Conservation (phyloP, 2,113 vertebrate species). For the Axis porcinus region DNA sequence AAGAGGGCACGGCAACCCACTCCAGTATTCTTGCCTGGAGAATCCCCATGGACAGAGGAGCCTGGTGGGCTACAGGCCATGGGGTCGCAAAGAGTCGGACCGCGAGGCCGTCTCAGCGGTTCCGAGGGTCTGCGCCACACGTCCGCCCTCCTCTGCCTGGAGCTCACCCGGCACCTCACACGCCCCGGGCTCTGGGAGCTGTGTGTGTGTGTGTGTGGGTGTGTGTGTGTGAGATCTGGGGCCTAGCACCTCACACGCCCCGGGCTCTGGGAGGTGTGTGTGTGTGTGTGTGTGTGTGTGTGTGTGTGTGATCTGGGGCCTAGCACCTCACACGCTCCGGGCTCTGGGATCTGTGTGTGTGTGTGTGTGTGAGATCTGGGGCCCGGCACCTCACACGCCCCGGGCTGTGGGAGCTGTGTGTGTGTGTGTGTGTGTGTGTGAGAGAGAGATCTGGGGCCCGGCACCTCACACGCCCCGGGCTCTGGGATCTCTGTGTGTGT, state of each 20-base stretch:
- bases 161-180: rapidly evolving
- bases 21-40: not conserved
- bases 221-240: not conserved
- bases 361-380: no score
- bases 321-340: rapidly evolving
- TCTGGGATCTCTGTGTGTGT: no score
- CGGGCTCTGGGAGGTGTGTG: not conserved
- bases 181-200: not conserved
- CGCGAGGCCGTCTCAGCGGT: not conserved
- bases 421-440: no score
- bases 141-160: not conserved
- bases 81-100: not conserved
- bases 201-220: no score
- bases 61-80: no score
- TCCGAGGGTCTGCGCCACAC: not conserved
- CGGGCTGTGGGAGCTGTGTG: not conserved
- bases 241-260: rapidly evolving
- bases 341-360: not conserved
- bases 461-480: no score
- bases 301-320: no score
- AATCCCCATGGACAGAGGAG: not conserved
- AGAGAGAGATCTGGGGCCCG: not conserved
- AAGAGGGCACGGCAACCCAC: not conserved
- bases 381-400: rapidly evolving
- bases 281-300: no score